Evolutionary conservation across 2,797 vertebrate species (phyloP).

Genomic region (Pangasius sanitwongsei): DNA sequence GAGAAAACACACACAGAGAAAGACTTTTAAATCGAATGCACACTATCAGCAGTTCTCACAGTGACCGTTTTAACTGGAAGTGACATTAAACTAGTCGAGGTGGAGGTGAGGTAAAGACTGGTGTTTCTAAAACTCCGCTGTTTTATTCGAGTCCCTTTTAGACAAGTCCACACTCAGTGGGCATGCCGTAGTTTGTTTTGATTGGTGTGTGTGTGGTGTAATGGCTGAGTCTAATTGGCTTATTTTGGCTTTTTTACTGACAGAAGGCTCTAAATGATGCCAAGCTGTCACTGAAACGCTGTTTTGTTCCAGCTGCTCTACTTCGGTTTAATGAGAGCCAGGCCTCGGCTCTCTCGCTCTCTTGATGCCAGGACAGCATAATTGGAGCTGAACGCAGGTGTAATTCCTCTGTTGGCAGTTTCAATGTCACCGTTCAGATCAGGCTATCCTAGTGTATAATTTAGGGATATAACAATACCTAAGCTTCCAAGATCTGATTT

Average conservation of each 20-base stretch:
- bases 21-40: neutral
- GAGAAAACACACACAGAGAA: neutral
- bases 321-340: constrained; percentile 20
- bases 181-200: neutral
- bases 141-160: constrained; percentile 9
- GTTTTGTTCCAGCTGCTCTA: constrained; percentile 16
- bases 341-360: neutral
- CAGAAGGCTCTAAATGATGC: constrained; percentile 25
- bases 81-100: neutral
- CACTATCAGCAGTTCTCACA: neutral
- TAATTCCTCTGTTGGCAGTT: constrained; percentile 11
- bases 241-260: constrained; percentile 31
- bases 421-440: constrained; percentile 8
- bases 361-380: constrained; percentile 27
- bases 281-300: constrained; percentile 26
- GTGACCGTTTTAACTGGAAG: neutral
- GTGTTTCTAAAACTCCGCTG: neutral
- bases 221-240: constrained; percentile 28
- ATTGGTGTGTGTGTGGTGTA: neutral
- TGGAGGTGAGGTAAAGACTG: neutral
- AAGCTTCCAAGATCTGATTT: neutral
- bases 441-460: neutral
- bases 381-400: constrained; percentile 34
- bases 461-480: neutral
- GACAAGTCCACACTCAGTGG: neutral